Evolutionary conservation across 2,888 invertebrate species (phyloP).

Genomic region (Linnaemya tessellans): DNA sequence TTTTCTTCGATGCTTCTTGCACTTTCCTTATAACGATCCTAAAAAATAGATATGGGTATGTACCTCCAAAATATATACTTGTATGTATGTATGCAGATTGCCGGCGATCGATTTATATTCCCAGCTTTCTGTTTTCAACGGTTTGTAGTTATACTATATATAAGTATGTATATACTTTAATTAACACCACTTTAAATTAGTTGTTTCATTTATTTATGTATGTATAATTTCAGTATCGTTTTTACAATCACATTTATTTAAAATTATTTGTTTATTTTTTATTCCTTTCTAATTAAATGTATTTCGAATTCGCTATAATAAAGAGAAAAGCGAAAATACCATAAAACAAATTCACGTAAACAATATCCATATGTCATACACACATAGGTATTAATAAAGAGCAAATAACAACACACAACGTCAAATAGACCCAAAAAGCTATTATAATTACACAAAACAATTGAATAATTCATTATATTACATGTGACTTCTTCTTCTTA

Average conservation of each 20-base stretch:
- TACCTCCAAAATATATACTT: not conserved
- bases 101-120: not conserved
- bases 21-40: not conserved
- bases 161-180: not conserved
- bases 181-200: not conserved
- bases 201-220: conserved; percentile 13
- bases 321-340: conserved; percentile 15
- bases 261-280: conserved; percentile 20
- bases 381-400: not conserved
- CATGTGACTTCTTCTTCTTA: conserved; percentile 48
- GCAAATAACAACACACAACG: conserved; percentile 50
- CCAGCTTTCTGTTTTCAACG: not conserved
- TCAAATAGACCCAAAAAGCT: conserved; percentile 25
- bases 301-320: conserved; percentile 27
- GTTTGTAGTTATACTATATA: not conserved
- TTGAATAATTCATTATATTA: conserved; percentile 47
- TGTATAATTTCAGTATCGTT: conserved; percentile 7
- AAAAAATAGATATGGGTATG: not conserved
- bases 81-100: conserved; percentile 1
- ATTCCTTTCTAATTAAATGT: conserved; percentile 21
- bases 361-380: not conserved
- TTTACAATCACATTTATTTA: conserved; percentile 16
- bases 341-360: conserved; percentile 43
- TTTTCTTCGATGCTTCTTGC: not conserved
- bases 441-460: conserved; percentile 52